Base-by-base conservation (phyloP, 1,140 invertebrate genomes). In the Lepidurus couesii region DNA sequence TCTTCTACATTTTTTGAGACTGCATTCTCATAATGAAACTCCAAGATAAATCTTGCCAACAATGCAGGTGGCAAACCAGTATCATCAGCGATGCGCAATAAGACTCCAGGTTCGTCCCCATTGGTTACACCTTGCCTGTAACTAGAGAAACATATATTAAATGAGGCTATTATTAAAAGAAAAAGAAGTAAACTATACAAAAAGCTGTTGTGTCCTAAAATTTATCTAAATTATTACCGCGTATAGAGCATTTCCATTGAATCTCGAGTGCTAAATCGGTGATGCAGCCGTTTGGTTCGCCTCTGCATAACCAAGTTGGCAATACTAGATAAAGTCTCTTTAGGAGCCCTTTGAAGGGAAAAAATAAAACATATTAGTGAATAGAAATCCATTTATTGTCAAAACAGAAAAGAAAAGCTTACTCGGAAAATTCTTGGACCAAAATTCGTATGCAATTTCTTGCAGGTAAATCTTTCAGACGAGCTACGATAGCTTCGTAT, bases 1-100 rank as follows among this genome's bases (percentile, higher is more conserved):
- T 21, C 78, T 53, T 3, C 10, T 16, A 75, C 34, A 77, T n/a
- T 75, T 78, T 74, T 77, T 77, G 73, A 47, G 74, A 73, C 24
- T 16, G 47, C 34, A 24, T 26, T 73, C 65, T 73, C 34, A 42
- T 74, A 76, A 43, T 75, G 75, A 81, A 88, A 86, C 82, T 91
- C 89, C 24, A 93, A 82, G 65, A 93, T 86, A 42, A 90, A 83
- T 82, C 90, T 88, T 42, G 91, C 90, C 42, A 92, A 83, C 43
- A 91, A 83, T 73, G 89, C 87, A 10, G 92, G 91, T 44, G 88
- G 87, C 44, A 90, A 84, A 45, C 89, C 86, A 76, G 86, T 84
- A 73, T 87, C 82, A 80, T 86, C 83, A 8, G 90, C 86, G 79
- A 92, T 85, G 77, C 86, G 84, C 11, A 91, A 80, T 5, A 93